Percentiles rank a stretch among this genome's conserved stretches.
These are phyloP conservation scores for Phylloscopus trochiloides DNA, from an alignment of 2,113 vertebrate genomes.

Conservation along the genomic window DNA sequence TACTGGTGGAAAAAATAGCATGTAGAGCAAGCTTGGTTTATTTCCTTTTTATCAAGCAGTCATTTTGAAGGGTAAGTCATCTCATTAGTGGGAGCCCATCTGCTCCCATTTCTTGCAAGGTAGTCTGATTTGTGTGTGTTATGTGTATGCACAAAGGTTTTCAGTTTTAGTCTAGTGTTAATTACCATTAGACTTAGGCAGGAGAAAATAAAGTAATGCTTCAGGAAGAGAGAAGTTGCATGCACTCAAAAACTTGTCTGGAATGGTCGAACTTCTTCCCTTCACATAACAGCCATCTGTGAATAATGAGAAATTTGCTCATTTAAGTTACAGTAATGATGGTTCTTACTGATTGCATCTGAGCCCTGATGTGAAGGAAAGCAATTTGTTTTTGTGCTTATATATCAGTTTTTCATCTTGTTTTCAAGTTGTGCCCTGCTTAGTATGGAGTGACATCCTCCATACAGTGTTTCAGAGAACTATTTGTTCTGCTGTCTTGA, in stretches of 20 bases:
- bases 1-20: background rate
- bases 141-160: background rate
- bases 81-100: slow-evolving; percentile 24
- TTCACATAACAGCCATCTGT: background rate
- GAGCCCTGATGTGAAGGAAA: background rate
- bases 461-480: background rate
- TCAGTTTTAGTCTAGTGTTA: background rate
- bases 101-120: background rate
- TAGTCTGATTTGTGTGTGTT: background rate
- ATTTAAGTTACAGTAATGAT: background rate
- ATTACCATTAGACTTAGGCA: background rate
- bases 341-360: background rate
- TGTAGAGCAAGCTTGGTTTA: background rate
- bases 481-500: background rate
- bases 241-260: background rate
- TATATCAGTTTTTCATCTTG: background rate
- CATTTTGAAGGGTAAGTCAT: background rate
- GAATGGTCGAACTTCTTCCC: background rate
- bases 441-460: background rate
- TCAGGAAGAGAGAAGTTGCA: background rate
- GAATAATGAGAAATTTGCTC: background rate
- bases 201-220: background rate
- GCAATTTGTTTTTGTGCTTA: background rate
- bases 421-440: background rate
- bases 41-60: background rate